Conservation (phyloP, 2,113 vertebrate species). For the Lamprologus callipterus region DNA sequence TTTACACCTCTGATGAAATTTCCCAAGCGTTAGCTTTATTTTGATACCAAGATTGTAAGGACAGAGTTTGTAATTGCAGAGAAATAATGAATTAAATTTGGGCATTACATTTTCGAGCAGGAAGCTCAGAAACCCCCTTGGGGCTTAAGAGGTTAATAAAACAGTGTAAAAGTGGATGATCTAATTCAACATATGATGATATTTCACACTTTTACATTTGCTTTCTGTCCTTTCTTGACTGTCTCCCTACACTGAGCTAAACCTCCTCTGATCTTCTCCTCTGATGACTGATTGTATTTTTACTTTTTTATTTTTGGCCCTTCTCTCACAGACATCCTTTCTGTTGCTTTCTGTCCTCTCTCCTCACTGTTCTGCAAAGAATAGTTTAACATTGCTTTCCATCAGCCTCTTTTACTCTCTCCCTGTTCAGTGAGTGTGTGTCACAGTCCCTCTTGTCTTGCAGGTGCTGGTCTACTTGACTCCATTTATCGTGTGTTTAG, state of each 20-base stretch:
- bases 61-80: too few relatives aligned
- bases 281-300: background rate
- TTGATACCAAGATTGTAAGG: too few relatives aligned
- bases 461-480: background rate
- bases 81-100: too few relatives aligned
- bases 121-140: too few relatives aligned
- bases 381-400: background rate
- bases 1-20: too few relatives aligned
- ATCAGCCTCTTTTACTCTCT: background rate
- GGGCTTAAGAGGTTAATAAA: background rate
- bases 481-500: background rate
- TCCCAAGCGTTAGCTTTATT: too few relatives aligned
- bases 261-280: background rate
- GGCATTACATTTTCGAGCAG: too few relatives aligned
- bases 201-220: background rate
- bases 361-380: background rate
- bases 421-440: background rate
- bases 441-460: background rate
- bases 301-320: background rate
- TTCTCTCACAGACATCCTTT: background rate
- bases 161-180: background rate
- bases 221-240: background rate
- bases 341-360: rapidly evolving
- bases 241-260: background rate
- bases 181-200: background rate